A percentile compares a stretch with the other conserved stretches of the same genome.
These are phyloP conservation scores for Scytalopus superciliaris DNA, from an alignment of 2,113 vertebrate species.

Conservation along the genomic window DNA sequence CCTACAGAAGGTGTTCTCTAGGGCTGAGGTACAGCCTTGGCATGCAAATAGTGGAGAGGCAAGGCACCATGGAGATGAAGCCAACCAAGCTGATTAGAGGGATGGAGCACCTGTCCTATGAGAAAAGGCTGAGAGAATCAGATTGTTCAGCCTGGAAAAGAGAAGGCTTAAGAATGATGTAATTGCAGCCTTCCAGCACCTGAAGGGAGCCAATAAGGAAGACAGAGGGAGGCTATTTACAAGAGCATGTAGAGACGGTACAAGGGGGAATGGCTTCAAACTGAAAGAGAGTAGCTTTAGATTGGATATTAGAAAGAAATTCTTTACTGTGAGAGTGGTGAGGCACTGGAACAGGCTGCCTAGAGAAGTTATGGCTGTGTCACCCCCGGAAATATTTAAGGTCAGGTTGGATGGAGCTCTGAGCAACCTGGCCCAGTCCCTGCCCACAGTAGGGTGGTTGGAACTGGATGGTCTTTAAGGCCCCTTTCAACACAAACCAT, in stretches of 20 bases:
- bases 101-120: background rate
- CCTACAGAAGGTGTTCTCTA: background rate
- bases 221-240: background rate
- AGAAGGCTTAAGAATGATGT: background rate
- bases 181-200: background rate
- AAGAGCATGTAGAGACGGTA: background rate
- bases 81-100: background rate
- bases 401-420: background rate
- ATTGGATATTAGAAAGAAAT: background rate
- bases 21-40: background rate
- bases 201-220: background rate
- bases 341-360: background rate
- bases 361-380: background rate
- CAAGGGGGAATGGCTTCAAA: background rate
- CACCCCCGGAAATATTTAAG: background rate
- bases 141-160: background rate
- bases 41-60: background rate
- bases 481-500: background rate
- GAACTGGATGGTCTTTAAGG: background rate
- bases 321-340: background rate
- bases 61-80: background rate
- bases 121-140: background rate
- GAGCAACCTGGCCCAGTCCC: background rate
- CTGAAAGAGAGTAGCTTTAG: background rate
- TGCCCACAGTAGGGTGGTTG: background rate